These are phyloP conservation scores for Huso huso DNA, from an alignment of 2,797 vertebrate genomes.

Conservation along the genomic window DNA sequence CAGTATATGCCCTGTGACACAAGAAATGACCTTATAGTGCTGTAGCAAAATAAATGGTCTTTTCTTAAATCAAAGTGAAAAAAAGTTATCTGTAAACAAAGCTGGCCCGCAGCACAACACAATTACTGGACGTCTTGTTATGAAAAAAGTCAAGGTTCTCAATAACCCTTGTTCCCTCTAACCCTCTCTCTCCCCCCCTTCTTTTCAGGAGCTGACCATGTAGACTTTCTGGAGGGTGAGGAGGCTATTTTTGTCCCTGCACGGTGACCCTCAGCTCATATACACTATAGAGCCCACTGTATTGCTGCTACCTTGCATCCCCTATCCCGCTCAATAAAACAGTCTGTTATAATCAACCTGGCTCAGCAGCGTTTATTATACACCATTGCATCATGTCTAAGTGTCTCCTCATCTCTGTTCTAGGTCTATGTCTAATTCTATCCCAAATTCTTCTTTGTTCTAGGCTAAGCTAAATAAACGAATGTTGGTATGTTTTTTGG, in stretches of 20 bases:
- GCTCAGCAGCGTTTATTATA: neutral
- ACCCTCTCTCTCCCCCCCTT: slow-evolving; percentile 2
- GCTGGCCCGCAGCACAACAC: neutral
- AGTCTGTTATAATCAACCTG: slow-evolving; percentile 47
- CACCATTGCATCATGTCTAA: neutral
- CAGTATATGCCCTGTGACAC: too few species aligned
- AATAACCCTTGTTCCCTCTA: neutral
- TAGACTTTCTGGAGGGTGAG: slow-evolving; percentile 45
- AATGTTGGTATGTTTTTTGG: too few species aligned
- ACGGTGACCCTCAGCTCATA: slow-evolving; percentile 50
- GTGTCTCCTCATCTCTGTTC: neutral
- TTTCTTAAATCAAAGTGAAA: too few species aligned
- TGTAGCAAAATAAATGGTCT: too few species aligned
- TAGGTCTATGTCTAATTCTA: neutral
- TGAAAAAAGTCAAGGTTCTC: neutral
- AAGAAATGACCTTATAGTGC: too few species aligned
- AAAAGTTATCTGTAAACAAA: too few species aligned
- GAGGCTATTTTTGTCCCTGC: slow-evolving; percentile 28
- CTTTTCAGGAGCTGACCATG: slow-evolving; percentile 86
- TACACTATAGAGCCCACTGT: slow-evolving; percentile 53
- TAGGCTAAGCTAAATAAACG: too few species aligned
- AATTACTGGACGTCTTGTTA: neutral
- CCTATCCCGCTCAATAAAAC: slow-evolving; percentile 77
- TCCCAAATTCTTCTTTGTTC: too few species aligned
- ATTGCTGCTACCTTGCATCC: slow-evolving; percentile 61